Base-by-base conservation (phyloP, 1,140 invertebrate species). In the Lysiphlebus fabarum region DNA sequence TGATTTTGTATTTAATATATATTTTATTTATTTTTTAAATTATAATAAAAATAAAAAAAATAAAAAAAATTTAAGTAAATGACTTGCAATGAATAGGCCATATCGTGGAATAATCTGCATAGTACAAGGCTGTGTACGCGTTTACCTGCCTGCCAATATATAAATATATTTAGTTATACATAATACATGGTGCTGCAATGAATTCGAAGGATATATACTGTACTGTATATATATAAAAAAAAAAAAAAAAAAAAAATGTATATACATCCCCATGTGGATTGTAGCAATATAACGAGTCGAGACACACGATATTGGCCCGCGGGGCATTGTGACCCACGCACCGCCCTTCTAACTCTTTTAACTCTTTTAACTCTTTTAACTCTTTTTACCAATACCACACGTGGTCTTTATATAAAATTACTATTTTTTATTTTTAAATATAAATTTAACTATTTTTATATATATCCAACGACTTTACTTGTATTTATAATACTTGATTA, bases 41-140 rank as follows among this genome's bases (percentile, higher is more conserved):
- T 11, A 4, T 0, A 9, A 49, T 9, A 17, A 26, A 9, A 11
- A 10, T 34, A 7, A 11, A 47, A 53, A 51, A 33, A 61, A 61
- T 42, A 66, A 65, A 59, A 66, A 67, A 71, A 67, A 67, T 59
- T 69, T 65, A 6, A 42, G 68, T 66, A 70, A 75, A 75, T 74
- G 68, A 72, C 64, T 72, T 69, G 67, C 70, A 72, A 74, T 77
- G 71, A 73, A 75, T 75, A 70, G 71, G 59, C 65, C 66, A 67
- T 75, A 77, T 77, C 75, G 68, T 59, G 62, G 62, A 74, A 73
- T 73, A 70, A 75, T 77, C 73, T 77, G 72, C 73, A 73, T 74
- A 73, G 70, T 66, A 69, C 71, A 72, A 70, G 69, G 50, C 53
- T 61, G 49, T 45, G 58, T 63, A 62, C 64, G 36, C 38, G 50